Percentiles rank a stretch among this genome's conserved stretches.
These are phyloP conservation scores for Hucho hucho DNA, from an alignment of 2,113 vertebrate genomes.

Conservation along the genomic window DNA sequence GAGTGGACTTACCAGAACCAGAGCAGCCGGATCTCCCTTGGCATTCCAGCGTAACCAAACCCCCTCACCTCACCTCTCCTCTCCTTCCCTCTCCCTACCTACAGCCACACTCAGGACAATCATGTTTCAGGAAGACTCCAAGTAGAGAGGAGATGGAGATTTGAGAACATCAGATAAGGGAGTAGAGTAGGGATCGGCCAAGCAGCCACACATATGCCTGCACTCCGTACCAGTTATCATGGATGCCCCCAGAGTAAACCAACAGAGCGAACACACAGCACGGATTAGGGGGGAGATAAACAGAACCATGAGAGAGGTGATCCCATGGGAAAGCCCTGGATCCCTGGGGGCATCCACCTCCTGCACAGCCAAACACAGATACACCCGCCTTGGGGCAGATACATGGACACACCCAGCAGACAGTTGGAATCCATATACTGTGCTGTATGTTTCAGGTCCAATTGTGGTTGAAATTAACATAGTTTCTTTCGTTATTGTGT, in stretches of 20 bases:
- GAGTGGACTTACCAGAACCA: constrained; percentile 5
- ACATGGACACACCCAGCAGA: not conserved
- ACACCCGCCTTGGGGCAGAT: not conserved
- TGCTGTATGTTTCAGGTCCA: not conserved
- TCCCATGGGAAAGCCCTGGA: constrained; percentile 3
- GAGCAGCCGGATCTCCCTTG: not conserved
- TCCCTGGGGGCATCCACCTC: not conserved
- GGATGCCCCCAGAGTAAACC: constrained; percentile 31
- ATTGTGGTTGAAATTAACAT: not conserved
- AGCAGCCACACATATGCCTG: constrained; percentile 14
- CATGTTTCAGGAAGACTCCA: constrained; percentile 2
- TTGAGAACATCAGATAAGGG: constrained; percentile 41
- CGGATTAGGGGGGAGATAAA: constrained; percentile 9
- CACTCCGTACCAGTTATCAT: constrained; percentile 28
- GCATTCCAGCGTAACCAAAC: constrained; percentile 18
- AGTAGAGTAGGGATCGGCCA: constrained; percentile 25
- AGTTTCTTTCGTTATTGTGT: not conserved
- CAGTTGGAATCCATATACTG: not conserved
- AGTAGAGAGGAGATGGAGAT: constrained; percentile 11
- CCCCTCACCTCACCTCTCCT: not conserved
- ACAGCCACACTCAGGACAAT: constrained; percentile 6
- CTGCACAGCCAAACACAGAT: not conserved
- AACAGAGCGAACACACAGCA: constrained; percentile 3
- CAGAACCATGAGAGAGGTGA: constrained; percentile 26
- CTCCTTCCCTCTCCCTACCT: constrained; percentile 1